Percentiles rank a stretch among this genome's conserved stretches.
Evolutionary conservation across 2,888 invertebrate species (phyloP).

Genomic region (Drosophila anomelani): DNA sequence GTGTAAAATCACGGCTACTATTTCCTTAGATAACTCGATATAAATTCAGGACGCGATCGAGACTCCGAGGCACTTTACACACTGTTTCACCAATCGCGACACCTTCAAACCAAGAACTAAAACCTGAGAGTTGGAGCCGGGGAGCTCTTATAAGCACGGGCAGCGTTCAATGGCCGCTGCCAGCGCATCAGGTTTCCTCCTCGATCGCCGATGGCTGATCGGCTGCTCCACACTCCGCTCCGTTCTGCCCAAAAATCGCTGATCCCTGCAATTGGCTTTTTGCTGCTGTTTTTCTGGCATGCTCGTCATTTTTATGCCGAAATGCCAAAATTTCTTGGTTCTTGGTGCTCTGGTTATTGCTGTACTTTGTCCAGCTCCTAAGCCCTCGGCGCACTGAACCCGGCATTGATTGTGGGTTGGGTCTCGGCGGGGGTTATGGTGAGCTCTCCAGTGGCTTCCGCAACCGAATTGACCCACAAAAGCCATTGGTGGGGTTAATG

Average conservation of each 20-base stretch:
- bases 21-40: conserved; percentile 85
- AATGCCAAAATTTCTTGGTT: conserved; percentile 60
- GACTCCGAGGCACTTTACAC: conserved; percentile 10
- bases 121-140: conserved; percentile 60
- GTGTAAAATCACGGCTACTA: conserved; percentile 85
- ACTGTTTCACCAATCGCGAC: conserved; percentile 82
- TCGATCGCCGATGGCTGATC: conserved; percentile 52
- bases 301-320: conserved; percentile 74
- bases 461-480: conserved; percentile 78
- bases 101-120: conserved; percentile 65
- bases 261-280: conserved; percentile 57
- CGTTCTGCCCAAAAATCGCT: conserved; percentile 63
- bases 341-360: conserved; percentile 32
- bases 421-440: conserved; percentile 11
- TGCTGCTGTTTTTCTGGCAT: conserved; percentile 58
- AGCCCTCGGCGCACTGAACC: conserved; percentile 48
- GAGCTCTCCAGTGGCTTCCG: conserved; percentile 67
- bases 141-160: conserved; percentile 77
- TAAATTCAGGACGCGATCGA: conserved; percentile 62
- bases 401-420: conserved; percentile 23
- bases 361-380: conserved; percentile 54
- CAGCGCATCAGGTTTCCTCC: conserved; percentile 76
- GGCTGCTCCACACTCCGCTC: conserved; percentile 29
- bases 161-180: conserved; percentile 76
- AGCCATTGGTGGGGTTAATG: conserved; percentile 58